Base-by-base conservation (phyloP, 1,140 invertebrate species). In the Hirudo medicinalis region DNA sequence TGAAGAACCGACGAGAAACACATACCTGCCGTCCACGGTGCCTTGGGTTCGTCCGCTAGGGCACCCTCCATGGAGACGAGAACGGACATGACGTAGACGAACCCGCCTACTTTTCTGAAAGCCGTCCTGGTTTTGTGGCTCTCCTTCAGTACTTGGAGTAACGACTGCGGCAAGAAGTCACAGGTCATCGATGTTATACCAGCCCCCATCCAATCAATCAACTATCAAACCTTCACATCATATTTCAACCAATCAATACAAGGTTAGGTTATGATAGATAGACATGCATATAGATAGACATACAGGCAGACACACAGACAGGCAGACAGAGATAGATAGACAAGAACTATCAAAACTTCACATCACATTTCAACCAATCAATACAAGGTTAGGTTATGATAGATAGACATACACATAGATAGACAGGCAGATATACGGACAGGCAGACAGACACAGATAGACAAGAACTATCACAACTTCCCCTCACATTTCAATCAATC, bases 31-130 rank as follows among this genome's bases (percentile, higher is more conserved):
- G 81, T 75, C 83, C 83, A 84, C 0, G 83, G 82, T 54, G 78
- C 71, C 73, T 82, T 83, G 27, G 81, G 79, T 77, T 82, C 84
- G 43, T 82, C 78, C 55, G 80, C 83, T 17, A 95, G 82, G 79
- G 89, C 90, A 9, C 90, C 89, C 83, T 97, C 94, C 79, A 99
- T 85, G 1, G 91, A 91, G 0, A 96, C 91, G 17, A 99, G 84
- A 3, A 97, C 91, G 75, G 92, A 95, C 82, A 96, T 94, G 0
- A 98, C 88, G 80, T 97, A 97, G 0, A 98, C 91, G 82, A 98
- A 99, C 20, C 95, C 96, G 74, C 93, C 93, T 76, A 93, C 92
- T 85, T 96, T 97, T 75, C 96, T 87, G 82, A 99, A 99, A 60
- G 96, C 91, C 20, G 92, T 95, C 76, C 96, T 86, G 9, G 92